Evolutionary conservation across 2,113 vertebrate genomes (phyloP).

Genomic region (Mugil cephalus): DNA sequence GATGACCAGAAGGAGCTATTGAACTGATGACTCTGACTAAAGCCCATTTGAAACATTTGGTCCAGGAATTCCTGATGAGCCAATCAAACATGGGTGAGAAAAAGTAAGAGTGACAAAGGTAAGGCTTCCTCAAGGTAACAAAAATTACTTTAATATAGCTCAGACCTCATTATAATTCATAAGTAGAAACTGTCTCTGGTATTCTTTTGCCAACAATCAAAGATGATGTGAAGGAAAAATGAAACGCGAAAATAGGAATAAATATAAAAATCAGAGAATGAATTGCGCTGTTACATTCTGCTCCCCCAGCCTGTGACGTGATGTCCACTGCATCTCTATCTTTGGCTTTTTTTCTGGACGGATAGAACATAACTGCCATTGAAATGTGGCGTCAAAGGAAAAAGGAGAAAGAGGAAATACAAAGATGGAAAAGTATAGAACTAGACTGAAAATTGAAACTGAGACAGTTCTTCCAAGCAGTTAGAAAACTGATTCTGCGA

Average conservation of each 20-base stretch:
- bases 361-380: not conserved
- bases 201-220: not conserved
- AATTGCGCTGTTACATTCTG: not conserved
- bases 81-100: not conserved
- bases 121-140: not conserved
- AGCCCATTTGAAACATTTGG: constrained; percentile 5
- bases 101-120: not conserved
- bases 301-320: not conserved
- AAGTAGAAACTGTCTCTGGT: too few species aligned
- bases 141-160: too few species aligned
- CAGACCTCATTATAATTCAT: too few species aligned
- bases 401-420: not conserved
- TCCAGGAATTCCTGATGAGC: not conserved
- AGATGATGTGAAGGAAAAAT: not conserved
- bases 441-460: constrained; percentile 12
- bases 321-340: not conserved
- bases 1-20: constrained; percentile 1
- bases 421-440: not conserved
- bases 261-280: not conserved
- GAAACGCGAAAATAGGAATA: not conserved
- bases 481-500: constrained; percentile 36
- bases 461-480: constrained; percentile 1
- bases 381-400: constrained; percentile 15
- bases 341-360: not conserved
- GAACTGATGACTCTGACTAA: constrained; percentile 11